Evolutionary conservation across 2,888 invertebrate species (phyloP).

Genomic region (Eucera pruinosa): DNA sequence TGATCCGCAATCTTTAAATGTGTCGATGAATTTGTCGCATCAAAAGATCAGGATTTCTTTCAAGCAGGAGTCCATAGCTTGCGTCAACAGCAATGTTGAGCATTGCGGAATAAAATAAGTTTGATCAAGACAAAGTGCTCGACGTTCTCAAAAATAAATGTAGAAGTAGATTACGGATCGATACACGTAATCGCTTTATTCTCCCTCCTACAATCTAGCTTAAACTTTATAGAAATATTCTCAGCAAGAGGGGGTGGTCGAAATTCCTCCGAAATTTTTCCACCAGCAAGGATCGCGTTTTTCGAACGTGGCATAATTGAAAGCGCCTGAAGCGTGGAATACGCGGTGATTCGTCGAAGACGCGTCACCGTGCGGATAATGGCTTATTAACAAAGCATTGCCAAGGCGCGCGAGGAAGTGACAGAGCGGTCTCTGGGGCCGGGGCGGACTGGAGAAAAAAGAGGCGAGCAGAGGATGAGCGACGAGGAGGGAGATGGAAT

Average conservation of each 20-base stretch:
- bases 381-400: constrained; percentile 76
- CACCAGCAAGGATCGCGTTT: constrained; percentile 30
- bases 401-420: constrained; percentile 64
- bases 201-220: neutral
- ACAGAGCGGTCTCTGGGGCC: constrained; percentile 53
- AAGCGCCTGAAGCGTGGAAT: constrained; percentile 52
- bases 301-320: constrained; percentile 55
- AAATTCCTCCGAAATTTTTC: constrained; percentile 43
- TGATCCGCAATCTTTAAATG: too few species aligned
- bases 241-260: neutral
- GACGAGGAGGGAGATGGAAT: constrained; percentile 37
- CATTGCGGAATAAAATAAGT: too few species aligned
- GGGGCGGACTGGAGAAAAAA: constrained; percentile 24
- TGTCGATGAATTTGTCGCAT: too few species aligned
- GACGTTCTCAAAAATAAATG: too few species aligned
- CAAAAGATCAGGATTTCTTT: too few species aligned
- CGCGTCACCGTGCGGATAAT: constrained; percentile 70
- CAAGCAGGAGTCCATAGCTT: too few species aligned
- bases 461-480: constrained; percentile 22
- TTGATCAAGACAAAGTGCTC: too few species aligned
- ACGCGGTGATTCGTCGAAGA: constrained; percentile 55
- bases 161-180: too few species aligned
- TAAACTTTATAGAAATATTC: neutral
- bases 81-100: too few species aligned
- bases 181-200: too few species aligned